A percentile compares a stretch with the other conserved stretches of the same genome.
These are phyloP conservation scores for Pelobates cultripes DNA, from an alignment of 2,797 vertebrate genomes.

Conservation along the genomic window DNA sequence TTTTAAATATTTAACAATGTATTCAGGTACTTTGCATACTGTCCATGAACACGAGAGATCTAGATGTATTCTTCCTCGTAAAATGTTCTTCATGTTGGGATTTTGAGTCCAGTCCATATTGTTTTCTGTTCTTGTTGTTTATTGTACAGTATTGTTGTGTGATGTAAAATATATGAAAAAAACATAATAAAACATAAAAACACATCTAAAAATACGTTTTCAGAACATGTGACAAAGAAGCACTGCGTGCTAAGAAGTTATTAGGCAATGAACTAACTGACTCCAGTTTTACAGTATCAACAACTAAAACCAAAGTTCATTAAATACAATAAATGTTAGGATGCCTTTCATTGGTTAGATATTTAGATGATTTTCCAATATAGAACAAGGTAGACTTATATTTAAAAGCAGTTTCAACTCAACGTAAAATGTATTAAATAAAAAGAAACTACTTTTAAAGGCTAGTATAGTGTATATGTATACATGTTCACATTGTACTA, in stretches of 20 bases:
- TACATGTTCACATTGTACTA: no score
- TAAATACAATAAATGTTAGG: neutral
- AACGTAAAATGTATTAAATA: neutral
- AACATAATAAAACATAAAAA: no score
- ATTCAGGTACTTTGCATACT: no score
- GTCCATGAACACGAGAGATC: no score
- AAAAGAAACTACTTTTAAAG: neutral
- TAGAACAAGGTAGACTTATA: no score
- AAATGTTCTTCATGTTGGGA: no score
- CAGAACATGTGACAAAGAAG: neutral
- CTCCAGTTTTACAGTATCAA: neutral
- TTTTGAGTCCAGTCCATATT: neutral
- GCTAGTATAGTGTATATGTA: no score
- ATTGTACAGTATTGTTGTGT: neutral
- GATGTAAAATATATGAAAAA: neutral
- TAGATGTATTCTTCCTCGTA: no score
- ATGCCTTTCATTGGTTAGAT: neutral
- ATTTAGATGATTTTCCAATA: neutral
- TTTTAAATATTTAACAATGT: no score
- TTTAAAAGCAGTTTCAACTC: no score
- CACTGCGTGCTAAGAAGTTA: neutral
- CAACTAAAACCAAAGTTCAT: constrained; percentile 2
- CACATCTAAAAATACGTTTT: no score
- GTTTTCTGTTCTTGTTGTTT: neutral
- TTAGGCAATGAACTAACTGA: neutral